phyloP scores from a whole-genome alignment of 2,113 vertebrate species.

The Pterocles gutturalis region DNA sequence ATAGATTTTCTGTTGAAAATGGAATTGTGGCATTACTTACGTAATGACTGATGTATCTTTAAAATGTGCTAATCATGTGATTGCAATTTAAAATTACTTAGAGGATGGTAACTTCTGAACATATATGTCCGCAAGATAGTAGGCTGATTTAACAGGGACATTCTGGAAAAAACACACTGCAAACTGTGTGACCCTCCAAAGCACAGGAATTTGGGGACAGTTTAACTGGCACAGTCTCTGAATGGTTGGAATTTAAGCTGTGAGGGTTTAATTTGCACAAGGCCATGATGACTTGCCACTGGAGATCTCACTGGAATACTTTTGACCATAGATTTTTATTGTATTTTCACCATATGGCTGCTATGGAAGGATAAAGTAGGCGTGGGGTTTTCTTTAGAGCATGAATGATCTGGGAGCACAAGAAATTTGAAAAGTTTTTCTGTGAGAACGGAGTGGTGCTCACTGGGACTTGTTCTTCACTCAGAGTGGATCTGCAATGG shows the following conservation, averaged over 20 bases:
- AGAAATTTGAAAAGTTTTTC: neutral
- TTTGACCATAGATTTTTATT: neutral
- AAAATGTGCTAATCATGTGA: neutral
- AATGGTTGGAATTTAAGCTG: neutral
- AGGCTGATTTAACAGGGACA: neutral
- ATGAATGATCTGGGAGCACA: neutral
- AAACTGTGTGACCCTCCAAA: neutral
- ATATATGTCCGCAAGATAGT: neutral
- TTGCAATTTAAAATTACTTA: neutral
- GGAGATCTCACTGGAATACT: neutral
- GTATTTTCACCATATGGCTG: neutral
- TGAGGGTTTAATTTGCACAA: neutral
- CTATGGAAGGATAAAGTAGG: neutral
- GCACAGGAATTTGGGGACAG: neutral
- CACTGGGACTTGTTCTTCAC: neutral
- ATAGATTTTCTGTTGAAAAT: neutral
- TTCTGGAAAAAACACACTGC: neutral
- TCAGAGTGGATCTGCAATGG: rapidly evolving
- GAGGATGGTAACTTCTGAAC: neutral
- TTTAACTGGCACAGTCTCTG: neutral
- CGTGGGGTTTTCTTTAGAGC: neutral
- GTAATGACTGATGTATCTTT: neutral
- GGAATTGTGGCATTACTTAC: neutral
- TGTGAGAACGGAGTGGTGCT: neutral
- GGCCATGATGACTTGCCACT: neutral